Percentiles rank a stretch among this genome's conserved stretches.
phyloP scores from a whole-genome alignment of 2,888 invertebrate genomes.

The Drosophila ezoana region DNA sequence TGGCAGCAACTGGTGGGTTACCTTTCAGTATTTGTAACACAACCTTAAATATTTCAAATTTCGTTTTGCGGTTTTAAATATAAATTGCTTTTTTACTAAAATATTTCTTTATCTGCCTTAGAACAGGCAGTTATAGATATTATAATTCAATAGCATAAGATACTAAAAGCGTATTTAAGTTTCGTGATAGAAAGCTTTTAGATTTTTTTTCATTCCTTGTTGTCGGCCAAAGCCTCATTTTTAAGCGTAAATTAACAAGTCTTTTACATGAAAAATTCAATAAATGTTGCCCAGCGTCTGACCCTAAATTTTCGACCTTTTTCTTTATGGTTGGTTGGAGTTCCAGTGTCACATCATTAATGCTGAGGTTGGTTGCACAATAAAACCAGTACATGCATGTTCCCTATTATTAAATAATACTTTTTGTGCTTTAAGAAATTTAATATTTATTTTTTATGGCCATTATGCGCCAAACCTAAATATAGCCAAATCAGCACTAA shows the following conservation, averaged over 20 bases:
- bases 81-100: too few relatives aligned
- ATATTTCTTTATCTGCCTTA: too few relatives aligned
- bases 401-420: conserved; percentile 26
- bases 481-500: conserved; percentile 16
- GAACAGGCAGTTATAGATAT: too few relatives aligned
- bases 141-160: too few relatives aligned
- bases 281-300: conserved; percentile 40
- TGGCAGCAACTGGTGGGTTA: conserved; percentile 8
- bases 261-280: conserved; percentile 65
- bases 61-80: too few relatives aligned
- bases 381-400: conserved; percentile 14
- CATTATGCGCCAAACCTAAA: conserved; percentile 19
- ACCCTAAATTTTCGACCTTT: conserved; percentile 42
- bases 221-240: conserved; percentile 32
- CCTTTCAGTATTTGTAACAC: too few relatives aligned
- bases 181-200: neutral
- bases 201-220: conserved; percentile 8
- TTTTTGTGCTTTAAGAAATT: conserved; percentile 19
- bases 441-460: conserved; percentile 32
- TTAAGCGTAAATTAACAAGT: conserved; percentile 58
- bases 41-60: too few relatives aligned
- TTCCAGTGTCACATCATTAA: conserved; percentile 49
- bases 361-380: conserved; percentile 29
- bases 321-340: neutral
- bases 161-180: conserved; percentile 19